Conservation (phyloP, 2,797 vertebrate genomes). For the Epinephelus awoara region DNA sequence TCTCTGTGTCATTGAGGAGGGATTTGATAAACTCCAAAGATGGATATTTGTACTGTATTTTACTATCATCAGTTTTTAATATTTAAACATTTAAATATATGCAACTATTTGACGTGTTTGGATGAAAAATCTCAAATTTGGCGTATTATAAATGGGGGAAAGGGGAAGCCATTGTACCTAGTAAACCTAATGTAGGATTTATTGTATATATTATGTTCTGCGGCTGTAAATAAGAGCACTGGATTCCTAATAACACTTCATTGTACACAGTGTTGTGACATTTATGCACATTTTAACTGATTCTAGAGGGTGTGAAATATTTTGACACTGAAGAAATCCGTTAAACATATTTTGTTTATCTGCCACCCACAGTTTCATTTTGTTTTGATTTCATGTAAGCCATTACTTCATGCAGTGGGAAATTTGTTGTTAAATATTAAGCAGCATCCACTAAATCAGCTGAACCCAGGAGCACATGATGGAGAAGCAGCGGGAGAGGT, state of each 20-base stretch:
- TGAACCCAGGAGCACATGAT: slow-evolving; percentile 27
- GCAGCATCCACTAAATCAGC: slow-evolving; percentile 25
- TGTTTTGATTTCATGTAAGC: slow-evolving; percentile 30
- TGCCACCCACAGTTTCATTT: slow-evolving; percentile 26
- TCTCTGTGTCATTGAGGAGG: not conserved
- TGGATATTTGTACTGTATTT: slow-evolving; percentile 22
- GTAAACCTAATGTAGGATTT: not conserved
- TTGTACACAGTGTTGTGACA: not conserved
- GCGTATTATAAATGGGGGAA: not conserved
- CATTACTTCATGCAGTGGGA: not conserved
- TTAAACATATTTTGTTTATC: slow-evolving; percentile 43
- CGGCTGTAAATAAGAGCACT: slow-evolving; percentile 48
- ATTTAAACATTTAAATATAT: slow-evolving; percentile 16
- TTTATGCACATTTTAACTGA: slow-evolving; percentile 10
- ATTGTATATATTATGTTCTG: slow-evolving; percentile 37
- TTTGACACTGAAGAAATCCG: slow-evolving; percentile 31
- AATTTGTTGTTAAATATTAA: slow-evolving; percentile 35
- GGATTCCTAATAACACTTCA: not conserved
- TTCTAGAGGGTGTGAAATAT: slow-evolving; percentile 8
- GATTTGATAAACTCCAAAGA: not conserved
- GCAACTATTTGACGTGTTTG: not conserved
- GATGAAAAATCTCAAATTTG: not conserved
- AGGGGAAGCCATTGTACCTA: not conserved
- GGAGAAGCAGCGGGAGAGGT: slow-evolving; percentile 18
- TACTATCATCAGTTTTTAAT: slow-evolving; percentile 2